Evolutionary conservation across 2,888 invertebrate genomes (phyloP).

Genomic region (Plebejus anna): DNA sequence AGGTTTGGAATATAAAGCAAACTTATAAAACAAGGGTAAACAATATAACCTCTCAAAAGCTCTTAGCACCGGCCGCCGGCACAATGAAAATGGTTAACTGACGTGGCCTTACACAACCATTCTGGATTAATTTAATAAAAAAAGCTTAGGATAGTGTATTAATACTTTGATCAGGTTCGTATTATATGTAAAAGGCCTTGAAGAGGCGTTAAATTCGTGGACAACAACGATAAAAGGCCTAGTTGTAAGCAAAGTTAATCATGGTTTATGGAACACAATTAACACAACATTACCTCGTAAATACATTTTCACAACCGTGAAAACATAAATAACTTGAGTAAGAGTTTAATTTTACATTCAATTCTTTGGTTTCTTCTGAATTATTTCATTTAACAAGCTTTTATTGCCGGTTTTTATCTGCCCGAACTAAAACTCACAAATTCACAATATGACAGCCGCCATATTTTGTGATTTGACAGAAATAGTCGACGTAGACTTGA

Average conservation of each 20-base stretch:
- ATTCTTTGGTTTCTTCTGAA: constrained; percentile 21
- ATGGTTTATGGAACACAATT: background rate
- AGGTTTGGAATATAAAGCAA: background rate
- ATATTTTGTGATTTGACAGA: constrained; percentile 49
- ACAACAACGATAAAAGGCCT: background rate
- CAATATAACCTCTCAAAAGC: constrained; percentile 2
- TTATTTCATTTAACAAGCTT: constrained; percentile 29
- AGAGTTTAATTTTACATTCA: background rate
- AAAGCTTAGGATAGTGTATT: background rate
- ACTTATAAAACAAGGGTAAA: background rate
- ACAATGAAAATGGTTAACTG: background rate
- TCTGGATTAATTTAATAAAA: background rate
- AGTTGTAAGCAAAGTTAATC: background rate
- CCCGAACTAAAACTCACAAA: background rate
- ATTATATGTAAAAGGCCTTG: background rate
- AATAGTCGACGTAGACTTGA: constrained; percentile 61
- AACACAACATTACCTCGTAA: constrained; percentile 26
- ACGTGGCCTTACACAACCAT: background rate
- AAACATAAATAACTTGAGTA: constrained; percentile 19
- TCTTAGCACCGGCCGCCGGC: background rate
- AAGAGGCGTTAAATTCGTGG: background rate
- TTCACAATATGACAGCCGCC: constrained; percentile 17
- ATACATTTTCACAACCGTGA: constrained; percentile 13
- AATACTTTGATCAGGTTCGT: background rate
- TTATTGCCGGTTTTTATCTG: constrained; percentile 33